Evolutionary conservation across 64 coral and sea anemone genomes (phyloP), one percentile per base, ranked within the genome.

Genomic region (Actinia tenebrosa): DNA sequence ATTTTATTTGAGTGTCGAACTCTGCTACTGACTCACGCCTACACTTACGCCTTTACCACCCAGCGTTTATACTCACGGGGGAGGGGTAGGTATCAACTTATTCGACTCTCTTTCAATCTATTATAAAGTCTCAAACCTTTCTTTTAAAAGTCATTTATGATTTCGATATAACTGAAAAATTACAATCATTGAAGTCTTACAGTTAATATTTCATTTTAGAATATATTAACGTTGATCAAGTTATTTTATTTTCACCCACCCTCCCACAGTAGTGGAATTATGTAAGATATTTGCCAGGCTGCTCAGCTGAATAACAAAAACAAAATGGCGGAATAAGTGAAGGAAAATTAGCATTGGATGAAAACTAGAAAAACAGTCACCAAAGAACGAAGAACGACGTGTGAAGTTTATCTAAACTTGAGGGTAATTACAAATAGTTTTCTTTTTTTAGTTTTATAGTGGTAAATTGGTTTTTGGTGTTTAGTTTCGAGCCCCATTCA

Each of bases 291-390:
- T 27, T 77, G 89, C 80, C 80, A 78, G 89, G 89, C 72, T 90
- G 54, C 89, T 84, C 45, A 85, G 89, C 82, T 45, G 84, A 77
- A 68, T 84, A 89, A 89, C 52, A 54, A 89, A 89, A 45, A 17
- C 58, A 90, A 86, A 85, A 43, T 61, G 56, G 63, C 45, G 16
- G 19, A 20, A 1, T 37, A 78, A 26, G 22, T 61, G 27, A 26
- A 60, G 58, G 27, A 22, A 46, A 45, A 6, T 37, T 10, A 61
- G 47, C 60, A 71, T 23, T 22, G 22, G 1, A 66, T 66, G 15
- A 66, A 66, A 66, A 66, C 63, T 23, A n/a, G 19, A 14, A 23
- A 23, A 66, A 66, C 10, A 66, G 7, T 1, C n/a, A 23, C 19
- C 63, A 8, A 4, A 66, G n/a, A 66, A 23, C 15, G 63, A n/a